Conservation (phyloP, 2,888 invertebrate genomes). For the Drosophila kanekoi region DNA sequence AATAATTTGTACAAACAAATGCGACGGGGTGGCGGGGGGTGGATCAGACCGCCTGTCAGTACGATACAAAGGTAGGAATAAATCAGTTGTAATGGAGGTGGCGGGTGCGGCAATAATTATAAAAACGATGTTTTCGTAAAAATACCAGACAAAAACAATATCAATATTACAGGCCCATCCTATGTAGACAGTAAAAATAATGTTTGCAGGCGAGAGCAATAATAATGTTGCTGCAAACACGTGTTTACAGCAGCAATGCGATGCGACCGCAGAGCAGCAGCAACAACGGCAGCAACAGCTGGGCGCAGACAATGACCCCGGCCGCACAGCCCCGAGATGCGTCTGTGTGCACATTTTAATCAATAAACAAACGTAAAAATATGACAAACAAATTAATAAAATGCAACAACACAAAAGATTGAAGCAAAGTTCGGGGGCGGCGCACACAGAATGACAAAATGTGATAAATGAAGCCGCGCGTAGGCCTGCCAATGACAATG, state of each 20-base stretch:
- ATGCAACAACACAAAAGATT: constrained; percentile 55
- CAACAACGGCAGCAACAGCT: constrained; percentile 30
- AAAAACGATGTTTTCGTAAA: constrained; percentile 69
- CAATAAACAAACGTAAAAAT: constrained; percentile 81
- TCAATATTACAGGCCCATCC: constrained; percentile 1
- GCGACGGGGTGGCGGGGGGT: constrained; percentile 1
- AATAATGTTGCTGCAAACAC: constrained; percentile 70
- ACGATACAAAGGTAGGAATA: constrained; percentile 42
- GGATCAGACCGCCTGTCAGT: constrained; percentile 5
- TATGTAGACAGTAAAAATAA: constrained; percentile 44
- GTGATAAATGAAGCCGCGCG: constrained; percentile 67
- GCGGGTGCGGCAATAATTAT: constrained; percentile 47
- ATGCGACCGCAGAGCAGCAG: constrained; percentile 32
- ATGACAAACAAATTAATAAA: constrained; percentile 82
- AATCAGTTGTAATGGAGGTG: constrained; percentile 44
- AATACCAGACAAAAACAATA: constrained; percentile 39
- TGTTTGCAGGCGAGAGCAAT: constrained; percentile 42
- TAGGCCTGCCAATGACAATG: constrained; percentile 36
- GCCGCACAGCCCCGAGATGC: constrained; percentile 9
- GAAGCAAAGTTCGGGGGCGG: constrained; percentile 26
- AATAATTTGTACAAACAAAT: constrained; percentile 72
- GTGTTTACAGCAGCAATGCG: constrained; percentile 63
- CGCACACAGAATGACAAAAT: constrained; percentile 60
- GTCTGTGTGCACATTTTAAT: constrained; percentile 71
- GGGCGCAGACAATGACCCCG: constrained; percentile 41